Evolutionary conservation across 2,797 vertebrate species (phyloP).

Genomic region (Thripadectes ignobilis): DNA sequence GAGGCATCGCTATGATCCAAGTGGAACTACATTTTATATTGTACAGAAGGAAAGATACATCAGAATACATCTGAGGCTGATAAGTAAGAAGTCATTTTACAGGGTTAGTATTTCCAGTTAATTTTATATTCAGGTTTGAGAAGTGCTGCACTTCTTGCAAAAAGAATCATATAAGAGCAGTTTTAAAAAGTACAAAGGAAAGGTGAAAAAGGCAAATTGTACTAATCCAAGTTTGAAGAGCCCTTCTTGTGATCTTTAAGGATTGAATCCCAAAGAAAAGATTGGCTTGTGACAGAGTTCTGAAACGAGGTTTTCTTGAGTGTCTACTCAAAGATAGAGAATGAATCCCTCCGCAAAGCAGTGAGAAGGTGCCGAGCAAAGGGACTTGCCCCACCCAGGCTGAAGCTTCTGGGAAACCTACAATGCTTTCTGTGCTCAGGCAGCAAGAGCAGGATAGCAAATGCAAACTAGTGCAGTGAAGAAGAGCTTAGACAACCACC

Average conservation of each 20-base stretch:
- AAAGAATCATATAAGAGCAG: conserved; percentile 36
- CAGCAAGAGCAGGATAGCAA: neutral
- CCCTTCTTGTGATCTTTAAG: conserved; percentile 46
- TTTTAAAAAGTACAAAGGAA: conserved; percentile 38
- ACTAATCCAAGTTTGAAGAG: conserved; percentile 49
- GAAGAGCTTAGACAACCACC: neutral
- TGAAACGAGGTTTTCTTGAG: neutral
- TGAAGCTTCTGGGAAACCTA: neutral
- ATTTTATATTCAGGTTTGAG: conserved; percentile 54
- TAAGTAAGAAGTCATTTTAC: conserved; percentile 33
- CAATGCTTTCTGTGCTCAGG: neutral
- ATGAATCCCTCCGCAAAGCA: neutral
- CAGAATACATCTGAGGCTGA: conserved; percentile 8
- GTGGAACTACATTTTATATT: conserved; percentile 5
- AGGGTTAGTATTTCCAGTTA: conserved; percentile 41
- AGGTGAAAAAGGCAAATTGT: conserved; percentile 52
- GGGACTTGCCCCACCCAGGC: neutral
- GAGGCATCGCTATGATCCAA: conserved; percentile 11
- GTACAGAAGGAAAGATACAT: neutral
- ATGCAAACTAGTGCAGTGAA: neutral
- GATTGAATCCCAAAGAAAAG: conserved; percentile 33
- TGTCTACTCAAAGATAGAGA: neutral
- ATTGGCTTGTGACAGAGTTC: conserved; percentile 5
- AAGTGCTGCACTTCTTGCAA: conserved; percentile 45
- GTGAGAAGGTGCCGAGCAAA: neutral